Conservation (phyloP, 2,113 vertebrate species). For the Tachysurus vachellii region DNA sequence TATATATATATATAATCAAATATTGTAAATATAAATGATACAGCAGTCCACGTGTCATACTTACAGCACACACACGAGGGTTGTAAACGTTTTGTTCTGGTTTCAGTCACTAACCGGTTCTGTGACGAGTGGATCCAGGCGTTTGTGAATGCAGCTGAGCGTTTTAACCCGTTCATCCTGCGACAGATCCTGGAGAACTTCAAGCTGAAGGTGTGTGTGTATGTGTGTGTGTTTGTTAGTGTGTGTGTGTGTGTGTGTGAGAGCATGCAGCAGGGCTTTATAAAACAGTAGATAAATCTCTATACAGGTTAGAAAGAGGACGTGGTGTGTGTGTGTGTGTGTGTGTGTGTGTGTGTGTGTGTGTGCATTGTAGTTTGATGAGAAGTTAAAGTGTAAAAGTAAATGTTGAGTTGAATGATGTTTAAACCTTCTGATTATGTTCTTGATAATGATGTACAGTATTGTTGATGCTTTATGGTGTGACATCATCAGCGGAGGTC, state of each 20-base stretch:
- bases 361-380: background rate
- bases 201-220: slow-evolving; percentile 89
- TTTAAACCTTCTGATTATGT: background rate
- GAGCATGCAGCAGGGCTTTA: background rate
- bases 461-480: background rate
- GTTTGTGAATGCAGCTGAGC: slow-evolving; percentile 86
- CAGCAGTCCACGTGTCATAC: background rate
- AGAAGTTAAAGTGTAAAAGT: background rate
- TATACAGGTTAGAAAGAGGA: background rate
- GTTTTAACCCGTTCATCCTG: slow-evolving; percentile 91
- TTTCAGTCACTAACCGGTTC: slow-evolving; percentile 88
- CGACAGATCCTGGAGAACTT: slow-evolving; percentile 96
- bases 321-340: background rate
- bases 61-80: too few species aligned
- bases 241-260: background rate
- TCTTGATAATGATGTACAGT: background rate
- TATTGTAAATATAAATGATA: background rate
- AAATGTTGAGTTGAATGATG: too few species aligned
- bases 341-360: background rate
- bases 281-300: background rate
- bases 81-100: slow-evolving; percentile 10
- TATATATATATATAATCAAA: too few species aligned
- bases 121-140: slow-evolving; percentile 95
- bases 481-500: background rate
- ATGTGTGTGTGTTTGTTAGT: background rate